Base-by-base conservation (phyloP, 1,140 invertebrate genomes). In the Bombus superbus region DNA sequence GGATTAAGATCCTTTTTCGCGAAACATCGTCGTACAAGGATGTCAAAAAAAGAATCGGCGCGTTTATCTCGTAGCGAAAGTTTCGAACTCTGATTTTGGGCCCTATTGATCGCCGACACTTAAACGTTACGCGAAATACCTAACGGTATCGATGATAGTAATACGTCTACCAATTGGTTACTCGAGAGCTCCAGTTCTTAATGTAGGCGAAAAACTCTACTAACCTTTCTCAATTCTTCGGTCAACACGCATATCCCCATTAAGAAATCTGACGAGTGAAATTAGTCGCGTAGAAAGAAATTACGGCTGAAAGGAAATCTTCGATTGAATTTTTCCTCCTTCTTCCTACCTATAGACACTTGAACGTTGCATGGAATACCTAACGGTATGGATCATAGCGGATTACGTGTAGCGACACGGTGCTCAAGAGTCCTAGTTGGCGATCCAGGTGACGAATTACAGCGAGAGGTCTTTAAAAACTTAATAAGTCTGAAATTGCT, bases 61-160 rank as follows among this genome's bases (percentile, higher is more conserved):
- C 11, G 38, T 72, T 42, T 72, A 42, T 42, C 44, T 35, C 4
- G 4, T 57, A 38, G 74, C 44, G 47, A 75, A 62, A 77, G 57
- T 77, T 11, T 18, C 57, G 53, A 35, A 38, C 22, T 62, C 28
- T 32, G 47, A 75, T 77, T 77, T 40, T 57, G 35, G 9, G 2
- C 11, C 15, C 38, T 35, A 77, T 42, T 77, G 38, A 40, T 77
- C 75, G 15, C 35, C n/a, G 13, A 62, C 38, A 42, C 25, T 57
- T 38, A 40, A 76, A 77, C 10, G 35, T n/a, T 77, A 42, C 57
- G 42, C 57, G 75, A 77, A 77, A 77, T 77, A 77, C 57, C 75
- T 77, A 77, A 77, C 57, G 57, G 75, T 77, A 62, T 40, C 10
- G 53, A 40, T 5, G 75, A 62, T 77, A 77, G 75, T 40, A 77